Percentiles rank a stretch among this genome's conserved stretches.
phyloP scores from a whole-genome alignment of 92 coral and sea anemone species.

The Scolanthus callimorphus region DNA sequence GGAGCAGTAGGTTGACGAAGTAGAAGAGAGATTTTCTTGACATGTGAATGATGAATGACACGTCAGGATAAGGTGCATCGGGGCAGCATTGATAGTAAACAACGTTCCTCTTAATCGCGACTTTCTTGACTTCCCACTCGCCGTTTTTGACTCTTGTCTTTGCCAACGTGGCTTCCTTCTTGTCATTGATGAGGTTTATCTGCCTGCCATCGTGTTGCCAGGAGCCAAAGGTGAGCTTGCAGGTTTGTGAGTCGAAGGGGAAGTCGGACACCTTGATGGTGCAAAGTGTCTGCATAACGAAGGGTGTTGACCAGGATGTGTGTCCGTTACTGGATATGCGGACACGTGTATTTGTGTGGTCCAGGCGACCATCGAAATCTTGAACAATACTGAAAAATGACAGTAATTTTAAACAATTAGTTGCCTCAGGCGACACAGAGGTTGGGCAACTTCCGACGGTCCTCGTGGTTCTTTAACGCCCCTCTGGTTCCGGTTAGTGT shows the following conservation, averaged over 20 bases:
- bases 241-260: conserved; percentile 47
- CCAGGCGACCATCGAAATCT: conserved; percentile 50
- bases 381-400: conserved; percentile 35
- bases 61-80: conserved; percentile 38
- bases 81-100: conserved; percentile 33
- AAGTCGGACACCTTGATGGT: conserved; percentile 49
- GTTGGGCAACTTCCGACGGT: too few species aligned
- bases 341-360: conserved; percentile 44
- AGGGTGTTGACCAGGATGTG: conserved; percentile 36
- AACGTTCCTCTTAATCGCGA: conserved; percentile 27
- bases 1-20: conserved; percentile 41
- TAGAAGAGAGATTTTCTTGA: conserved; percentile 45
- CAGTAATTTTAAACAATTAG: too few species aligned
- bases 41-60: conserved; percentile 39
- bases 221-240: conserved; percentile 42
- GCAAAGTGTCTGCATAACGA: conserved; percentile 41
- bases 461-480: too few species aligned
- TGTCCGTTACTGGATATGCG: conserved; percentile 12
- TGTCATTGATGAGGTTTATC: conserved; percentile 33
- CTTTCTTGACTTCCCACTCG: conserved; percentile 44
- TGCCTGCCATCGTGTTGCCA: conserved; percentile 47
- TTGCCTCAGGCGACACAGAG: too few species aligned
- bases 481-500: too few species aligned
- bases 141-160: conserved; percentile 41
- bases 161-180: conserved; percentile 23